These are phyloP conservation scores for Ictalurus furcatus DNA, from an alignment of 2,113 vertebrate genomes.

Conservation along the genomic window DNA sequence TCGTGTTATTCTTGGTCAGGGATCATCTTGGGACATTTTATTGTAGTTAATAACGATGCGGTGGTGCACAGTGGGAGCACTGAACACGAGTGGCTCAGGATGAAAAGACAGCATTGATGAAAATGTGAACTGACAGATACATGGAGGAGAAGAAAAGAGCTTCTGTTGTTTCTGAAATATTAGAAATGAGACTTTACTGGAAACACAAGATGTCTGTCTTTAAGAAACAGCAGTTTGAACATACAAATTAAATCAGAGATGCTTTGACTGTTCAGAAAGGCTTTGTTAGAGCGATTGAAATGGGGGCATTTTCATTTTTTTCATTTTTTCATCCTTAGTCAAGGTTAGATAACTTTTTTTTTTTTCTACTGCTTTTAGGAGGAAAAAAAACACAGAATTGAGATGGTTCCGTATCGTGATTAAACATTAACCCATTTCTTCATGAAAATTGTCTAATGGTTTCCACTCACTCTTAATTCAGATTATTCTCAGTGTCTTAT, in stretches of 20 bases:
- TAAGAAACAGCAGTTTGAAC: neutral
- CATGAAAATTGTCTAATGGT: neutral
- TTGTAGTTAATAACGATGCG: slow-evolving; percentile 28
- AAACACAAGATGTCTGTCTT: neutral
- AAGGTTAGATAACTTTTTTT: neutral
- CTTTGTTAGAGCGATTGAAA: neutral
- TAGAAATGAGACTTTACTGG: neutral
- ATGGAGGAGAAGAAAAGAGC: neutral
- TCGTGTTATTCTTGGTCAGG: neutral
- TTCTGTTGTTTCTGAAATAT: slow-evolving; percentile 13
- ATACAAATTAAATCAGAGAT: neutral
- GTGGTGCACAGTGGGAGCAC: slow-evolving; percentile 11
- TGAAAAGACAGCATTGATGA: slow-evolving; percentile 28
- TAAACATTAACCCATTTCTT: neutral
- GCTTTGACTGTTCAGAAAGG: neutral
- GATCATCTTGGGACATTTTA: neutral
- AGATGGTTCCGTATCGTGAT: neutral
- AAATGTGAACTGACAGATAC: slow-evolving; percentile 36
- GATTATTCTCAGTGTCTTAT: no score
- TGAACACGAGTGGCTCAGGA: neutral
- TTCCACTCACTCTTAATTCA: neutral
- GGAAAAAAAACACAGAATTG: neutral
- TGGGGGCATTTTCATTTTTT: neutral
- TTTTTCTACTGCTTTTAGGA: neutral
- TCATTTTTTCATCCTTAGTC: neutral